Conservation (phyloP, 2,797 vertebrate species). For the Sebastes paucispinis region DNA sequence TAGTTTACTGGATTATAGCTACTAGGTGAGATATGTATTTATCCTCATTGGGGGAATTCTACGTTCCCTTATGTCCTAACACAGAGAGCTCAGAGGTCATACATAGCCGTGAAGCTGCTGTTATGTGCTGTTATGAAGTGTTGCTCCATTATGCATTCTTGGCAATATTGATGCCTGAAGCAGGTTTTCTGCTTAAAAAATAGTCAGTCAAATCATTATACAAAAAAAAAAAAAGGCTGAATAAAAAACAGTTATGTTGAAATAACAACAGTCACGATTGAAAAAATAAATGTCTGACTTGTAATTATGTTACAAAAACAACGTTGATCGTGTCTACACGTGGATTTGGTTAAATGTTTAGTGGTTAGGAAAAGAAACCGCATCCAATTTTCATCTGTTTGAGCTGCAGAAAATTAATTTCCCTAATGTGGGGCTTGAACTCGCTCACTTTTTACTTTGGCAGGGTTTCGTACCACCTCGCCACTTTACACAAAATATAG, state of each 20-base stretch:
- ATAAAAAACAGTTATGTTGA: not conserved
- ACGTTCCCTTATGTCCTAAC: not conserved
- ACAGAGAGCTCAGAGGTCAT: not conserved
- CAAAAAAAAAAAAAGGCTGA: not conserved
- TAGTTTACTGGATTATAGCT: not conserved
- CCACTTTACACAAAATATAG: conserved; percentile 20
- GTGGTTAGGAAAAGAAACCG: not conserved
- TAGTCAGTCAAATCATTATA: not conserved
- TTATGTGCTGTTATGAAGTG: not conserved
- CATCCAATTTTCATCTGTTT: conserved; percentile 8
- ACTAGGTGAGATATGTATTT: not conserved
- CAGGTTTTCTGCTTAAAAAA: not conserved
- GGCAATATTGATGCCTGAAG: not conserved
- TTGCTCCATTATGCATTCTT: not conserved
- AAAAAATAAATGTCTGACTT: not conserved
- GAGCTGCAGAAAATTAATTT: conserved; percentile 7
- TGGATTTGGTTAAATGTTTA: not conserved
- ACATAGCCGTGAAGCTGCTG: not conserved
- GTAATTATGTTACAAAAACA: not conserved
- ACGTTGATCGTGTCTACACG: not conserved
- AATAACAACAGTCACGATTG: not conserved
- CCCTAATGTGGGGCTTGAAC: conserved; percentile 3
- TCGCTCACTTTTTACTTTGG: not conserved
- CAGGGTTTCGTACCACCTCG: not conserved
- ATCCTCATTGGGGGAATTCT: not conserved